A percentile compares a stretch with the other conserved stretches of the same genome.
Evolutionary conservation across 2,888 invertebrate genomes (phyloP).

Genomic region (Teinopalpus imperialis): DNA sequence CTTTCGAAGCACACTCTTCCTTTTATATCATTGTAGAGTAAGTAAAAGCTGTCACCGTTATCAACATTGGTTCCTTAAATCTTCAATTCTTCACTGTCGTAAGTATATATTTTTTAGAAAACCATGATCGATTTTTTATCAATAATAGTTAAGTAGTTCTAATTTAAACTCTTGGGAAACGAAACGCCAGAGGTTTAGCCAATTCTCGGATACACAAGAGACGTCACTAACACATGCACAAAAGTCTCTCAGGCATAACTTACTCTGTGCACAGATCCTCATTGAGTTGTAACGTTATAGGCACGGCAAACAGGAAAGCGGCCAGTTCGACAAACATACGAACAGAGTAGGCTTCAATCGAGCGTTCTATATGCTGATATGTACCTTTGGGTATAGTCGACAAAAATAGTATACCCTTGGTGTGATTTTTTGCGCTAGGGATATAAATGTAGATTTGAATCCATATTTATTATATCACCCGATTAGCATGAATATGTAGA

Average conservation of each 20-base stretch:
- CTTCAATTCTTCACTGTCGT: no score
- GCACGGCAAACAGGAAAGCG: conserved; percentile 41
- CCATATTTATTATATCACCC: no score
- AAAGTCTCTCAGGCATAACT: conserved; percentile 1
- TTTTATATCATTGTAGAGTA: no score
- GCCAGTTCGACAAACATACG: conserved; percentile 49
- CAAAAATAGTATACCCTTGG: conserved; percentile 36
- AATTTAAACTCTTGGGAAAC: no score
- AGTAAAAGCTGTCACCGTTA: no score
- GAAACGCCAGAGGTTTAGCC: background rate
- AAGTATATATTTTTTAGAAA: no score
- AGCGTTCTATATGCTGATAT: conserved; percentile 56
- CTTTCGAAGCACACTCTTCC: no score
- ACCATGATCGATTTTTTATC: no score
- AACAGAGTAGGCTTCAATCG: conserved; percentile 58
- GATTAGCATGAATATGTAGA: no score
- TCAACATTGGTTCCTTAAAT: no score
- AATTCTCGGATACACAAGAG: conserved; percentile 1
- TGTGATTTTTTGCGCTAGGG: background rate
- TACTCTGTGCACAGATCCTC: background rate
- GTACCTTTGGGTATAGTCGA: conserved; percentile 46
- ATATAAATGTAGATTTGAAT: no score
- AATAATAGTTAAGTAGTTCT: no score
- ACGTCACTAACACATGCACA: background rate
- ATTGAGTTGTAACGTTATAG: conserved; percentile 6